A percentile compares a stretch with the other conserved stretches of the same genome.
These are phyloP conservation scores for Oscheius sp. DNA, from an alignment of 2,888 invertebrate species.

Conservation along the genomic window DNA sequence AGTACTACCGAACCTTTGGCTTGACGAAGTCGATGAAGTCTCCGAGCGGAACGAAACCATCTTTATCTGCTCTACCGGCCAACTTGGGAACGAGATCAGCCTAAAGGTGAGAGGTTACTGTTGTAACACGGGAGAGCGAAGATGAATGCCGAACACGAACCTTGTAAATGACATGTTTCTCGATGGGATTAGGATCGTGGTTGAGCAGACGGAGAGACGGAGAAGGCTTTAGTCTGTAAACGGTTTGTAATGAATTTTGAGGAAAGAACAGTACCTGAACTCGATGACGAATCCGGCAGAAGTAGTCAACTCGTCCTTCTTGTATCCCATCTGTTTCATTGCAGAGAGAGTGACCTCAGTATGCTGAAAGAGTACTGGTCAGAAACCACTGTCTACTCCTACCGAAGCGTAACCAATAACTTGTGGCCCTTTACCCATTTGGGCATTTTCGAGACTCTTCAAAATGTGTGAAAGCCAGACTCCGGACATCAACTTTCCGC, in stretches of 20 bases:
- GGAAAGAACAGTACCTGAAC: slow-evolving; percentile 25
- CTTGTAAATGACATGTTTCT: slow-evolving; percentile 50
- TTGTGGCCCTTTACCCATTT: slow-evolving; percentile 43
- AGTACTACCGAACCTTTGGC: neutral
- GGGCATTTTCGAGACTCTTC: slow-evolving; percentile 38
- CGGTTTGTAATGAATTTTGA: neutral
- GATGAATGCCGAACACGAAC: neutral
- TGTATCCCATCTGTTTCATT: slow-evolving; percentile 43
- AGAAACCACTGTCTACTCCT: neutral
- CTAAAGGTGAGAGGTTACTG: neutral
- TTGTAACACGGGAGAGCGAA: neutral
- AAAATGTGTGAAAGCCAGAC: slow-evolving; percentile 56
- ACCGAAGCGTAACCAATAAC: slow-evolving; percentile 61
- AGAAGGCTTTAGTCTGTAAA: slow-evolving; percentile 32
- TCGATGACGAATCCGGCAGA: slow-evolving; percentile 54
- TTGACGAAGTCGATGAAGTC: slow-evolving; percentile 25
- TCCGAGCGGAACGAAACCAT: slow-evolving; percentile 29
- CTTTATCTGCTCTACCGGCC: slow-evolving; percentile 4
- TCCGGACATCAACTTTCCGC: slow-evolving; percentile 60
- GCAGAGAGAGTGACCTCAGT: slow-evolving; percentile 47
- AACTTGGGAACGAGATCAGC: slow-evolving; percentile 23
- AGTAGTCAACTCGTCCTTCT: slow-evolving; percentile 42
- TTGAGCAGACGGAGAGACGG: slow-evolving; percentile 42
- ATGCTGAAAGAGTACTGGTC: slow-evolving; percentile 43
- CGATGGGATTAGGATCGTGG: slow-evolving; percentile 57